These are phyloP conservation scores for Mylabris sibirica DNA, from an alignment of 2,888 invertebrate genomes.

Conservation along the genomic window DNA sequence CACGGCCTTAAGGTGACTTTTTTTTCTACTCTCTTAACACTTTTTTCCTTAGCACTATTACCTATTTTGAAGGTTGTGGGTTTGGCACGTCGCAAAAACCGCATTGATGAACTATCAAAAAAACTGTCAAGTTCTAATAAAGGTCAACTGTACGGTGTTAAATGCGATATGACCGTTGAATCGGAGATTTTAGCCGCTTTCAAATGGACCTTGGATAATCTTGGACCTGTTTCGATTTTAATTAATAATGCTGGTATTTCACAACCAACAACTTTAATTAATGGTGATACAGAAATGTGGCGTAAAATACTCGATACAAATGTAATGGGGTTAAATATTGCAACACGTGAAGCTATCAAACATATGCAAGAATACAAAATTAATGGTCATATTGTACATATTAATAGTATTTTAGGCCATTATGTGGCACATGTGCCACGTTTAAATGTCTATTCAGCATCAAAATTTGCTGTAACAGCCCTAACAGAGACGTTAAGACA, in stretches of 20 bases:
- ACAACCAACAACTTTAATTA: constrained; percentile 33
- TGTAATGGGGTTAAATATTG: constrained; percentile 43
- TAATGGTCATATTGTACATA: constrained; percentile 47
- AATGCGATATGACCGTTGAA: constrained; percentile 42
- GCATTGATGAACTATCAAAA: constrained; percentile 37
- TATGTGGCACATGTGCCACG: constrained; percentile 42
- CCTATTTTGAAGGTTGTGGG: constrained; percentile 43
- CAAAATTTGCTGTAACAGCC: constrained; percentile 55
- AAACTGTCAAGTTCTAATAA: constrained; percentile 29
- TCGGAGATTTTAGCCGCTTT: constrained; percentile 42
- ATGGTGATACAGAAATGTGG: constrained; percentile 43
- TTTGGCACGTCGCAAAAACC: constrained; percentile 44
- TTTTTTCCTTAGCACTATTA: background rate
- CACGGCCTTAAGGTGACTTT: constrained; percentile 62
- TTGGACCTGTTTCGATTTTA: constrained; percentile 42
- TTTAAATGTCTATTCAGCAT: constrained; percentile 48
- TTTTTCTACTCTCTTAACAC: background rate
- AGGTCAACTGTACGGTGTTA: constrained; percentile 36
- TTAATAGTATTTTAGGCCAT: constrained; percentile 47
- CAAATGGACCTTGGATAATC: constrained; percentile 34
- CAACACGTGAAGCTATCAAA: constrained; percentile 44
- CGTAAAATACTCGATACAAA: constrained; percentile 43
- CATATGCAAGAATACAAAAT: constrained; percentile 41
- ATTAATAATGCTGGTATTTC: constrained; percentile 47
- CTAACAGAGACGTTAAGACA: constrained; percentile 56